Conservation (phyloP, 2,797 vertebrate genomes). For the Spheniscus humboldti region DNA sequence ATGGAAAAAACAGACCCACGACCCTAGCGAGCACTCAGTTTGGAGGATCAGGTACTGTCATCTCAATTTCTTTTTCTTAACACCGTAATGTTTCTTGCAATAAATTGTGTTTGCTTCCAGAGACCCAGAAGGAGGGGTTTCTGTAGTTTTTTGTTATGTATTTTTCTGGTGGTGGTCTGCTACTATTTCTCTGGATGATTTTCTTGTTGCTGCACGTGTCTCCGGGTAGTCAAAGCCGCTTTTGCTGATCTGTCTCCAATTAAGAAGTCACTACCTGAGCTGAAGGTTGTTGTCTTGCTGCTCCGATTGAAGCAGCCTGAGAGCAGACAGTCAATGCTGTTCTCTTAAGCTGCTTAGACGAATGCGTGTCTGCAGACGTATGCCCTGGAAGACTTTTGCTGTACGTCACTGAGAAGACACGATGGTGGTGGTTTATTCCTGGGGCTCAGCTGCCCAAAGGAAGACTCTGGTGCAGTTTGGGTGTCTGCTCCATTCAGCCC, state of each 20-base stretch:
- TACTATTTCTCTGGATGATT: background rate
- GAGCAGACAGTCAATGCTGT: background rate
- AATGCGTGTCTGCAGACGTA: background rate
- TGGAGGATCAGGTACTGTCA: slow-evolving; percentile 86
- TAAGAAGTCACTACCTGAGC: background rate
- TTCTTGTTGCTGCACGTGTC: background rate
- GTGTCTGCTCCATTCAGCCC: background rate
- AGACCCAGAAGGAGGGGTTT: background rate
- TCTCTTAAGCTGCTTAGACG: background rate
- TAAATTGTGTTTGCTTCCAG: background rate
- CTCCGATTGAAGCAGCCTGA: background rate
- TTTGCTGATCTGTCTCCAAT: background rate
- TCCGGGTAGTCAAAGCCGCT: background rate
- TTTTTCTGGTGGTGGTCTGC: background rate
- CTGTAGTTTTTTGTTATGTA: background rate
- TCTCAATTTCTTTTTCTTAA: background rate
- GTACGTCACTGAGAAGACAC: rapidly evolving
- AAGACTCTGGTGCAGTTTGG: background rate
- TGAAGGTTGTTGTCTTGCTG: background rate
- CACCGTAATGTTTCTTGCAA: background rate
- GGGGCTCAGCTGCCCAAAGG: background rate
- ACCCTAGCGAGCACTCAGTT: slow-evolving; percentile 93
- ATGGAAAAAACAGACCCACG: slow-evolving; percentile 94
- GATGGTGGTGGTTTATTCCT: background rate
- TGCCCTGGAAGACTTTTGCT: background rate